phyloP scores from a whole-genome alignment of 2,797 vertebrate species.

The Liparis tanakae region DNA sequence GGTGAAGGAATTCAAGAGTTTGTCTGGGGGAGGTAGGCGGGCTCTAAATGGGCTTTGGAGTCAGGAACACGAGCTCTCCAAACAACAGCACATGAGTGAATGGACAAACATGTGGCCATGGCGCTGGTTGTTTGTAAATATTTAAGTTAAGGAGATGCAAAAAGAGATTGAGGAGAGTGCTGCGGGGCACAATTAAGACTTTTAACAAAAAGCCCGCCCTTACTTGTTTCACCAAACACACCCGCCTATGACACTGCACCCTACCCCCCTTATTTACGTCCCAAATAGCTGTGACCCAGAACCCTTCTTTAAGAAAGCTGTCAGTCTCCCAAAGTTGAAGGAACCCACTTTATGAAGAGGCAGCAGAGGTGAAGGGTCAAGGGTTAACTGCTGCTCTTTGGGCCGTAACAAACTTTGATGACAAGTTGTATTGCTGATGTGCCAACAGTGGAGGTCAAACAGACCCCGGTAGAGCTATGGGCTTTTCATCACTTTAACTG shows the following conservation, averaged over 20 bases:
- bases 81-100: conserved; percentile 73
- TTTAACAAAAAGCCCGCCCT: conserved; percentile 32
- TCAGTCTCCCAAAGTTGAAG: conserved; percentile 75
- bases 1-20: conserved; percentile 29
- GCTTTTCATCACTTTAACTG: conserved; percentile 74
- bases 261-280: conserved; percentile 10
- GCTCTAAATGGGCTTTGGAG: conserved; percentile 54
- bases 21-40: conserved; percentile 11
- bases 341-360: conserved; percentile 73
- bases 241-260: conserved; percentile 32
- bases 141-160: conserved; percentile 68
- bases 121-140: conserved; percentile 77
- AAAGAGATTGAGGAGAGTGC: conserved; percentile 55
- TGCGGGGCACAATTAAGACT: conserved; percentile 54
- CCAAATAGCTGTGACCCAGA: conserved; percentile 49
- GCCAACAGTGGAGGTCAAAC: conserved; percentile 72
- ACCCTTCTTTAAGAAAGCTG: conserved; percentile 70
- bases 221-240: conserved; percentile 22
- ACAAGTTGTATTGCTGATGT: conserved; percentile 74
- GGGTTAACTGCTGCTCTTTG: conserved; percentile 83
- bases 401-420: conserved; percentile 78
- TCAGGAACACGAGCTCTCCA: conserved; percentile 61
- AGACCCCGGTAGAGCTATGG: conserved; percentile 54
- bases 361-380: conserved; percentile 74
- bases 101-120: conserved; percentile 60